Evolutionary conservation across 2,888 invertebrate species (phyloP), one percentile per base, ranked within the genome.

Genomic region (Mythimna lalbum): DNA sequence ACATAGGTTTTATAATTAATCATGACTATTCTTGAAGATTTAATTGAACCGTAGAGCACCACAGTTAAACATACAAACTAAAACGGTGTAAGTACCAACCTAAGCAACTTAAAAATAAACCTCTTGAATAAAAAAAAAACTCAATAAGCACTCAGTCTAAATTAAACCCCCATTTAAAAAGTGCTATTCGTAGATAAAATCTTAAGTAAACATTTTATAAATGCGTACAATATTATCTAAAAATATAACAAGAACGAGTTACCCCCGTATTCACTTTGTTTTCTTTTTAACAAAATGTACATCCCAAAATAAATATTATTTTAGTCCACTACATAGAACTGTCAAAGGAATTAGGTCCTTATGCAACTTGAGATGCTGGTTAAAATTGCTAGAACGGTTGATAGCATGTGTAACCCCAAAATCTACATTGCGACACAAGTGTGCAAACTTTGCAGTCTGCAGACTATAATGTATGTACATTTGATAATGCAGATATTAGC

Each of bases 231-330:
- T 71, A 57, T 74, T 55, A 80, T 76, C 78, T 75, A 76, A 80
- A 80, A 84, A 86, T 80, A 83, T 61, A 70, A 70, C 69, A 67
- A 57, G 64, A 82, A 71, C 73, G 65, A 71, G 78, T 82, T 80
- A 81, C 81, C 83, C 87, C 80, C 86, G 71, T 77, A 59, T 69
- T 57, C 66, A 76, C 62, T 78, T 81, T 79, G 76, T 87, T 83
- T 87, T 84, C 70, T 82, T 75, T 76, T 78, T 70, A 82, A 75
- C 82, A 62, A 71, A 50, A 69, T 70, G 75, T 74, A 65, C 72
- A 69, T 74, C 66, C 80, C 63, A 87, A 85, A 88, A 86, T 84
- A 81, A 78, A 84, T 83, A 78, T 79, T 81, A 73, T 78, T 81
- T 73, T 63, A 69, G 72, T 79, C 67, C 62, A 67, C 65, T 62